phyloP scores from a whole-genome alignment of 2,888 invertebrate species.

The Cinara cedri region DNA sequence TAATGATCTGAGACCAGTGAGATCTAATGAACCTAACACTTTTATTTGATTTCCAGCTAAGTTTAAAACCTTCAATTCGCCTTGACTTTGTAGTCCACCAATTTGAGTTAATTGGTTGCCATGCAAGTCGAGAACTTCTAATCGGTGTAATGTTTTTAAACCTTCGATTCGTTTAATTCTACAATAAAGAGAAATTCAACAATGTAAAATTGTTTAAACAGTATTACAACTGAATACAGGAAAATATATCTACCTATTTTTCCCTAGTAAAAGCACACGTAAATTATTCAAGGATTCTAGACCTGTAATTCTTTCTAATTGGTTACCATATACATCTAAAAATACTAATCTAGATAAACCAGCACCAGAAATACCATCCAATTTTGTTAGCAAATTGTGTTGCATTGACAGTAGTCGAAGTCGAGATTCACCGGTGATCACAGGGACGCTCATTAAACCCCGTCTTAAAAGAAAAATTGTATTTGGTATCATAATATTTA shows the following conservation, averaged over 20 bases:
- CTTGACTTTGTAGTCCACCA: conserved; percentile 72
- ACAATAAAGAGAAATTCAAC: conserved; percentile 56
- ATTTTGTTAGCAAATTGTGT: conserved; percentile 83
- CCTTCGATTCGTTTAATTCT: conserved; percentile 82
- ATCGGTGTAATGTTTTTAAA: conserved; percentile 72
- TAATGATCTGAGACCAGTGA: conserved; percentile 77
- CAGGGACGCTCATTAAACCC: conserved; percentile 82
- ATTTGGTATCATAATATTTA: no score
- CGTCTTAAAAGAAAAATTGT: no score
- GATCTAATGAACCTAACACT: conserved; percentile 76
- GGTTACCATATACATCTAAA: conserved; percentile 92
- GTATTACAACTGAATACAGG: neutral
- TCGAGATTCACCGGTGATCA: conserved; percentile 80
- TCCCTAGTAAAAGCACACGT: conserved; percentile 86
- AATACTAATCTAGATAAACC: conserved; percentile 80
- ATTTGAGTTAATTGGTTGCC: conserved; percentile 85
- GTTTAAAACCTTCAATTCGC: conserved; percentile 86
- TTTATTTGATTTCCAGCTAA: conserved; percentile 90
- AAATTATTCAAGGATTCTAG: conserved; percentile 79
- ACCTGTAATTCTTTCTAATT: conserved; percentile 83
- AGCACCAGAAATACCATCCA: conserved; percentile 69
- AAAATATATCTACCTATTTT: conserved; percentile 74
- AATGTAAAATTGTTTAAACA: neutral
- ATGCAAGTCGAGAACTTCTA: conserved; percentile 91
- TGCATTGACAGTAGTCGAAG: conserved; percentile 86